Evolutionary conservation across 2,888 invertebrate species (phyloP), one percentile per base, ranked within the genome.

Genomic region (Pomacea canaliculata): DNA sequence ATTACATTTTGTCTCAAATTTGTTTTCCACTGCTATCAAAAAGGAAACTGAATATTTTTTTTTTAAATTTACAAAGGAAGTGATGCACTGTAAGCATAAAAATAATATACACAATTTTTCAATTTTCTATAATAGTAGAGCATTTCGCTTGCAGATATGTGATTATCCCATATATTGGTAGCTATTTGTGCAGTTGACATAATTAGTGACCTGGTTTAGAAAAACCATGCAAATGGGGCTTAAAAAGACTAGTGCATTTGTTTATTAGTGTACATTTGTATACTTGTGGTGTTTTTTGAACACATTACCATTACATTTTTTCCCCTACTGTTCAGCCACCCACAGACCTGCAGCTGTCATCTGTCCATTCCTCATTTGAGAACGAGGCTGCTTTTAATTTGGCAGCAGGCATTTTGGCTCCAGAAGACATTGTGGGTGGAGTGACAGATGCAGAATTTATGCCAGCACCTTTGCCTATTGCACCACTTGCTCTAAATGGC

Each of bases 301-400:
- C 12, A 56, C 16, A 56, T 56, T 56, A 37, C 37, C 37, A 37
- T 37, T 37, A 5, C 0, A 5, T 37, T 37, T 37, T 49, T 70
- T 70, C 18, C 3, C 10, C 10, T 37, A 10, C 27, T 60, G 16
- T 70, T 7, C 60, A 70, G 70, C 27, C 70, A n/a, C 70, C 70
- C n/a, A 56, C 60, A 59, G 70, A 70, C 5, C 46, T 69, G 12
- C 74, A 69, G 69, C 23, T 69, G 23, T 60, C 74, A 10, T 48
- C 86, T 2, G 83, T 89, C 66, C 90, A 89, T 79, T 90, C 90
- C 1, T 90, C 91, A 9, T 90, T 91, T 86, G 91, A 91, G 73
- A 88, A 87, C 80, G 90, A 91, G 74, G 87, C 69, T 23, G 49
- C 84, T 19, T 89, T 90, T 76, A 84, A 78, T 65, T 78, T 90